phyloP scores from a whole-genome alignment of 30 jellyfish, hydroid and myxozoan genomes.

The Sanderia malayensis region DNA sequence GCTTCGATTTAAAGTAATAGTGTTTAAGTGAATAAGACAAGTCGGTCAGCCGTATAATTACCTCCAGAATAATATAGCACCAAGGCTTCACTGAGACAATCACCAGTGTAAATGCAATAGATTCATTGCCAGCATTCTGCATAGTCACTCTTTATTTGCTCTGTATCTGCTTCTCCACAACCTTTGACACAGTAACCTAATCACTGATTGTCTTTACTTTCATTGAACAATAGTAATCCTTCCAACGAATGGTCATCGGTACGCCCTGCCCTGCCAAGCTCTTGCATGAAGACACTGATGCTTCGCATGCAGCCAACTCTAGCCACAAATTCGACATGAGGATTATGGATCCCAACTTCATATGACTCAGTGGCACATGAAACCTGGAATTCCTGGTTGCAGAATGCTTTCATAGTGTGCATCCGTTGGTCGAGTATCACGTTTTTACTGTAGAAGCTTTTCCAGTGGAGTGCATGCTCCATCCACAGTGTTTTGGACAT shows the following conservation, averaged over 20 bases:
- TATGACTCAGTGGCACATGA: conserved; percentile 4
- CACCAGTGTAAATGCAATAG: conserved; percentile 13
- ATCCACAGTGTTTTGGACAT: background rate
- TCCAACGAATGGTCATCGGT: background rate
- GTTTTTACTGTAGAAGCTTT: conserved; percentile 9
- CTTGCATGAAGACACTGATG: conserved; percentile 1
- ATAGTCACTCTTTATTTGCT: background rate
- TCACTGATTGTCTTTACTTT: conserved; percentile 1
- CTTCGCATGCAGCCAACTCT: background rate
- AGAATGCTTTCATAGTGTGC: background rate
- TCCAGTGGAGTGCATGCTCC: background rate
- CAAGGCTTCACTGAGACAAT: conserved; percentile 1
- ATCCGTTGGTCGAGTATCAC: background rate
- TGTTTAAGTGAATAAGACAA: background rate
- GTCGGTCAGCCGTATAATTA: background rate
- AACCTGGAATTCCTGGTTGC: conserved; percentile 2
- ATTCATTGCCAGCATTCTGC: conserved; percentile 8
- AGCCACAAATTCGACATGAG: background rate
- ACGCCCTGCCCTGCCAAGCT: conserved; percentile 4
- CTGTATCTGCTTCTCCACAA: background rate
- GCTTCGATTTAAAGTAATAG: background rate
- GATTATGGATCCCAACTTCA: conserved; percentile 9
- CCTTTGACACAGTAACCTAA: conserved; percentile 1
- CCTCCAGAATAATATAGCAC: conserved; percentile 1
- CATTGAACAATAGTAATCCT: background rate